Base-by-base conservation (phyloP, 2,797 vertebrate species). In the Chaetophractus vellerosus region DNA sequence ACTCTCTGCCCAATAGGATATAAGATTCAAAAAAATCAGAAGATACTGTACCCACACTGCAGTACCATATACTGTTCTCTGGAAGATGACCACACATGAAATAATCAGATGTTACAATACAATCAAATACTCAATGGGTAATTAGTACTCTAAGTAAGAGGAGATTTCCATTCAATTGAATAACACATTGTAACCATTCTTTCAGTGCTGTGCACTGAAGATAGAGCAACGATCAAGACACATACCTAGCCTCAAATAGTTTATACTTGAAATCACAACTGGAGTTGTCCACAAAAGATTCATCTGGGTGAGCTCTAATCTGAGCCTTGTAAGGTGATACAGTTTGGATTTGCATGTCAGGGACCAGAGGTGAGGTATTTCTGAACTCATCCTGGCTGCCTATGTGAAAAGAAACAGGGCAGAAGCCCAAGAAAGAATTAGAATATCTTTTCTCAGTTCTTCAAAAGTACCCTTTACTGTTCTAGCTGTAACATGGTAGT, bases 381-480 rank as follows among this genome's bases (percentile, higher is more conserved):
- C 4, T 23, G 85, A 96, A 90, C 33, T 76, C 84, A 91, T 80
- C 24, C 57, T 33, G 55, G 38, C 2, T 64, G 63, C 59, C 38
- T 48, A 28, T 45, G 6, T 48, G 69, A 92, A 84, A 21, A n/a
- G 10, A 90, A 94, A 94, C 33, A 69, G 88, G 55, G n/a, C 21
- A 72, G 41, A 89, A 33, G 18, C 26, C 48, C n/a, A 50, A 90
- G 63, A 72, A 80, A 66, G 50, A 93, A 76, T 18, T 72, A 52
- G 66, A 93, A 71, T 33, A 66, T 33, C 69, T 71, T 71, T 61
- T 63, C 50, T 61, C 45, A 61, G 55, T 3, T 92, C 55, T 93
- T 79, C 90, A 88, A 90, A 74, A 72, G 11, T 15, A 36, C 36
- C 55, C 12, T 66, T 41, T 31, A 38, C 12, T 68, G 36, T 88